phyloP scores from a whole-genome alignment of 1,140 invertebrate genomes.

The Nebria ingens region DNA sequence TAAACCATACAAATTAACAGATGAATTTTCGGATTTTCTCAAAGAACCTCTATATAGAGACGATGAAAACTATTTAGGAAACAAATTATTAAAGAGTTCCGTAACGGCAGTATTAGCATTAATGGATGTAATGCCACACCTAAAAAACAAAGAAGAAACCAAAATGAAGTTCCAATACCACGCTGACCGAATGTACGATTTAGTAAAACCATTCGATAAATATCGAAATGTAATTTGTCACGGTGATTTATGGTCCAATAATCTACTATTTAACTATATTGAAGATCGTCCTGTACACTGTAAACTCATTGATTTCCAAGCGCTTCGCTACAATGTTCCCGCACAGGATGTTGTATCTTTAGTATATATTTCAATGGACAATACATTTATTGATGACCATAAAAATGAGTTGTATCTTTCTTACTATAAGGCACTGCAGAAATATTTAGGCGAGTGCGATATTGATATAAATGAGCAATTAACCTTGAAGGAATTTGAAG shows the following conservation, averaged over 20 bases:
- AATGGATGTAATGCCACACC: not conserved
- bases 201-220: slow-evolving; percentile 23
- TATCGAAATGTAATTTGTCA: slow-evolving; percentile 46
- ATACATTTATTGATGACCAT: too few relatives aligned
- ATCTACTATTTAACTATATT: slow-evolving; percentile 47
- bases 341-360: too few relatives aligned
- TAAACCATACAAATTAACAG: slow-evolving; percentile 23
- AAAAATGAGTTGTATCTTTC: not conserved
- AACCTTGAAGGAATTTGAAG: too few relatives aligned
- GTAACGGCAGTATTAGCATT: slow-evolving; percentile 27
- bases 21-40: not conserved
- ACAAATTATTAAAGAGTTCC: slow-evolving; percentile 22
- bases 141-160: not conserved
- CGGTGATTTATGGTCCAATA: slow-evolving; percentile 51
- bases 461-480: not conserved
- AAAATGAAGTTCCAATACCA: slow-evolving; percentile 22
- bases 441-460: not conserved
- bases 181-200: slow-evolving; percentile 24
- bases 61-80: slow-evolving; percentile 24
- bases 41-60: not conserved
- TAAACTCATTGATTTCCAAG: slow-evolving; percentile 48
- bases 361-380: too few relatives aligned
- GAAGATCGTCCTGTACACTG: slow-evolving; percentile 34
- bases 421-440: not conserved
- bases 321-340: slow-evolving; percentile 42